Conservation (phyloP, 2,113 vertebrate species). For the Onychostruthus taczanowskii region DNA sequence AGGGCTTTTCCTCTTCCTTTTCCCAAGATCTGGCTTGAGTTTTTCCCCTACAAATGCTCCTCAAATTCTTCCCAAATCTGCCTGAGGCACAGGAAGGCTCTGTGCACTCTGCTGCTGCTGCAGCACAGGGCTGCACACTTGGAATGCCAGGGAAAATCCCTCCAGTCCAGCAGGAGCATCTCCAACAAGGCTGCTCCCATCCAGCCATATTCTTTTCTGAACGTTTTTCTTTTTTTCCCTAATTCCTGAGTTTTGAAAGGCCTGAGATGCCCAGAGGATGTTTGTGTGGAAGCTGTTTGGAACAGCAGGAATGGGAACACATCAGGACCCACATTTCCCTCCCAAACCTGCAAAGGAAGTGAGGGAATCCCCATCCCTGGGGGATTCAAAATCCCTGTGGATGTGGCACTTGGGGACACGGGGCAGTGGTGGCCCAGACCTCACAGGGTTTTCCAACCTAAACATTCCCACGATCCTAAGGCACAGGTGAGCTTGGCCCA, state of each 20-base stretch:
- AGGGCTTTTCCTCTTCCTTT: neutral
- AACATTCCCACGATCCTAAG: neutral
- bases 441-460: neutral
- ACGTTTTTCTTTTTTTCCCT: too few species aligned
- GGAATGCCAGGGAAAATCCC: neutral
- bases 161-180: neutral
- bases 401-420: neutral
- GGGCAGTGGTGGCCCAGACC: neutral
- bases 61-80: neutral
- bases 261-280: neutral
- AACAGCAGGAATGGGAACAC: neutral
- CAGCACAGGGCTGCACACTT: too few species aligned
- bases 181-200: neutral
- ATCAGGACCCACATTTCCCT: neutral
- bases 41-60: neutral
- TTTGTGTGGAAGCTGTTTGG: fast-evolving
- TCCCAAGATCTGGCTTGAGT: neutral
- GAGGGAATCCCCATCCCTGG: neutral
- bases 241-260: neutral
- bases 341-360: neutral
- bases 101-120: neutral
- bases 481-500: neutral
- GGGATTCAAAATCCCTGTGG: too few species aligned
- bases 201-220: fast-evolving
- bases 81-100: neutral